phyloP scores from a whole-genome alignment of 2,113 vertebrate genomes.

The Progne subis region DNA sequence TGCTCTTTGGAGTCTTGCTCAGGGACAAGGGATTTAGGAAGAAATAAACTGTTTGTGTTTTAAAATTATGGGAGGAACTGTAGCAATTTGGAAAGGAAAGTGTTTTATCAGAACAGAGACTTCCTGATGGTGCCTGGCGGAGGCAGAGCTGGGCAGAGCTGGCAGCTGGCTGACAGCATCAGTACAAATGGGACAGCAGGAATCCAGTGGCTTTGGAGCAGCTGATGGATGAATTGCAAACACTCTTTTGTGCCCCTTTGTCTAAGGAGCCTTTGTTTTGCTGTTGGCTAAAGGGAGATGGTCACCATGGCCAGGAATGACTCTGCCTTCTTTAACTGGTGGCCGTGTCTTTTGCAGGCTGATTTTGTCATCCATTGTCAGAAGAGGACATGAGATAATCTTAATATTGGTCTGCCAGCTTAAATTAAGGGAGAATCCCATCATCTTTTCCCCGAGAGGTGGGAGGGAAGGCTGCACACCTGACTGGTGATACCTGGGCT shows the following conservation, averaged over 20 bases:
- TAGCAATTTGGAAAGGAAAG: not conserved
- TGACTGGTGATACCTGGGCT: not conserved
- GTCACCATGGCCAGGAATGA: not conserved
- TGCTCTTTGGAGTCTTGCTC: not conserved
- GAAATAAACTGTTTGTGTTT: not conserved
- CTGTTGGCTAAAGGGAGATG: not conserved
- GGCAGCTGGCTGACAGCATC: not conserved
- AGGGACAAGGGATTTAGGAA: not conserved
- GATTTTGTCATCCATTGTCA: not conserved
- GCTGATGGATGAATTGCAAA: slow-evolving; percentile 6
- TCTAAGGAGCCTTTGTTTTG: not conserved
- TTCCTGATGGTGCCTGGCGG: not conserved
- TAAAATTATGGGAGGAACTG: not conserved
- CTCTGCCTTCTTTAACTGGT: not conserved
- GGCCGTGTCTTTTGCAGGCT: not conserved
- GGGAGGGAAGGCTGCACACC: not conserved
- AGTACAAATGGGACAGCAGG: not conserved
- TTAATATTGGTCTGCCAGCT: not conserved
- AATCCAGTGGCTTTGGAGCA: slow-evolving; percentile 6
- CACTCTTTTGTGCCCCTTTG: not conserved
- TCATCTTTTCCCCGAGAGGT: not conserved
- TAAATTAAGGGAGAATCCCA: not conserved
- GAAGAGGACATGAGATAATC: not conserved
- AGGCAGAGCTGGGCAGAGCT: slow-evolving; percentile 12
- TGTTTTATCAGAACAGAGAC: slow-evolving; percentile 6